phyloP scores from a whole-genome alignment of 2,797 vertebrate genomes.

The Cynopterus sphinx region DNA sequence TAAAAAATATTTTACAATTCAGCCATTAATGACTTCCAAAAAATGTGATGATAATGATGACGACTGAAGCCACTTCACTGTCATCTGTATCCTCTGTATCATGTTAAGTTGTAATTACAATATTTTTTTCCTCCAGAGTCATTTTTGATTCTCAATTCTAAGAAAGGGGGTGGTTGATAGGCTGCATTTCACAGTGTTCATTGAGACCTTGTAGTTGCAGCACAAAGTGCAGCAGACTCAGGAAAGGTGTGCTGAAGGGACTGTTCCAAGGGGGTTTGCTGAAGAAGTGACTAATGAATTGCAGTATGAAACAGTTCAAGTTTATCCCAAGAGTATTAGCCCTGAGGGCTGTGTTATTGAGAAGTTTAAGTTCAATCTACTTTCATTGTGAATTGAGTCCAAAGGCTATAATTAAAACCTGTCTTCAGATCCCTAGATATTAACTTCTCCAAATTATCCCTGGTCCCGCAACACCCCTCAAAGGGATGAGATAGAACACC shows the following conservation, averaged over 20 bases:
- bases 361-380: neutral
- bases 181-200: neutral
- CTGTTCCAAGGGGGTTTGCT: neutral
- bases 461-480: neutral
- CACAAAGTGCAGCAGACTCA: neutral
- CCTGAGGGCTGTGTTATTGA: neutral
- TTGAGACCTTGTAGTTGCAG: neutral
- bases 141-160: slow-evolving; percentile 40
- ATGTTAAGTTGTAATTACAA: slow-evolving; percentile 62
- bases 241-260: neutral
- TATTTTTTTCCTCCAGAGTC: slow-evolving; percentile 47
- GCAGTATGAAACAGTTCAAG: neutral
- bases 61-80: slow-evolving; percentile 53
- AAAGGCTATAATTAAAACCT: neutral
- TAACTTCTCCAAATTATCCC: slow-evolving; percentile 16
- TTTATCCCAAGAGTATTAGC: neutral
- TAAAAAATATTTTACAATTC: slow-evolving; percentile 69
- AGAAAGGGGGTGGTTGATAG: neutral
- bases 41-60: slow-evolving; percentile 72
- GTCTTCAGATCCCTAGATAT: neutral
- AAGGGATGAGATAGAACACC: neutral
- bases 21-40: slow-evolving; percentile 77
- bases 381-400: neutral
- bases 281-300: slow-evolving; percentile 30
- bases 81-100: slow-evolving; percentile 58